Evolutionary conservation across 1,140 invertebrate genomes (phyloP).

Genomic region (Atta texana): DNA sequence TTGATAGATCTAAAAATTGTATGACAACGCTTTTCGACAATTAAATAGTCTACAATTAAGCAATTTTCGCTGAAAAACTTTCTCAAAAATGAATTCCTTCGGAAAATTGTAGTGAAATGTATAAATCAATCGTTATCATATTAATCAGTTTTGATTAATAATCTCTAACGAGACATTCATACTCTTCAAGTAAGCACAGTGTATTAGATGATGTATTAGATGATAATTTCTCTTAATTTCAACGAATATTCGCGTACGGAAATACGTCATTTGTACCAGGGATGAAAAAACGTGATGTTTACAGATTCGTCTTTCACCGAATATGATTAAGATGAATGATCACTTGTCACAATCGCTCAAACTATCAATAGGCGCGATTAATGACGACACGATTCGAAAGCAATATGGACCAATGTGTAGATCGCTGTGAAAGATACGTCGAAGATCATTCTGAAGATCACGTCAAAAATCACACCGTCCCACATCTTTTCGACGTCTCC

Average conservation of each 20-base stretch:
- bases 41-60: neutral
- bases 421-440: neutral
- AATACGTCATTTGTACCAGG: neutral
- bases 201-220: no score
- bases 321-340: neutral
- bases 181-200: no score
- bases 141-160: neutral
- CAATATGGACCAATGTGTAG: neutral
- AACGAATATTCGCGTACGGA: neutral
- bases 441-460: neutral
- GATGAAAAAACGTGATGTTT: neutral
- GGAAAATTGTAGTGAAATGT: neutral
- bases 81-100: neutral
- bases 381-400: neutral
- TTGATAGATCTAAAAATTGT: constrained; percentile 5
- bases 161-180: neutral
- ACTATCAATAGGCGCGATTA: constrained; percentile 11
- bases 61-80: neutral
- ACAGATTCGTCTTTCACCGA: neutral
- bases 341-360: neutral
- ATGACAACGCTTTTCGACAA: neutral
- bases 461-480: neutral
- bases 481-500: constrained; percentile 13
- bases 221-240: constrained; percentile 18
- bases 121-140: constrained; percentile 23